phyloP scores from a whole-genome alignment of 2,113 vertebrate species.

The Stigmatopora argus region DNA sequence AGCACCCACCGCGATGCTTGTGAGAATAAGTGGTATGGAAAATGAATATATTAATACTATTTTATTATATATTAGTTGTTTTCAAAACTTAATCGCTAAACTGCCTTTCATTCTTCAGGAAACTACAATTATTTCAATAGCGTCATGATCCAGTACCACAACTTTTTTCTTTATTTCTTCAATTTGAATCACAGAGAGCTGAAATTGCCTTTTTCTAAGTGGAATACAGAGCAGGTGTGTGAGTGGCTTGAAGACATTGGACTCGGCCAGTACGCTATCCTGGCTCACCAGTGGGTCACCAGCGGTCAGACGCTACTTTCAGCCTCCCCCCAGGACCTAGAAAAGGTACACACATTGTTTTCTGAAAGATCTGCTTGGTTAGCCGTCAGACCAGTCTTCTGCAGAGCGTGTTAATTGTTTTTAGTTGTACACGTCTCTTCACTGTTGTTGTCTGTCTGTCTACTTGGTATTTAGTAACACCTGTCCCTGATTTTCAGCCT shows the following conservation, averaged over 20 bases:
- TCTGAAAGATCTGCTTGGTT: background rate
- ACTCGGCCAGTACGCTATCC: conserved; percentile 81
- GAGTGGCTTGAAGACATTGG: conserved; percentile 90
- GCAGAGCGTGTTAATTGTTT: conserved; percentile 2
- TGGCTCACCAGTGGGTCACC: conserved; percentile 84
- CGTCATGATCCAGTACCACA: background rate
- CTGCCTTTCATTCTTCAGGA: background rate
- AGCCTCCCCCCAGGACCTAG: conserved; percentile 83
- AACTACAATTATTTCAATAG: background rate
- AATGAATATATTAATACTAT: too few species aligned
- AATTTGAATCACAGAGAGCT: conserved; percentile 50
- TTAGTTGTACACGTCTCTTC: conserved; percentile 42
- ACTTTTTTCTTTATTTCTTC: background rate
- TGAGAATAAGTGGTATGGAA: too few species aligned
- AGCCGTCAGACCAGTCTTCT: conserved; percentile 17
- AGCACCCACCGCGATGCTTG: too few species aligned
- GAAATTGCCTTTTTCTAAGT: conserved; percentile 82
- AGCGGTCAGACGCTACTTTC: conserved; percentile 84
- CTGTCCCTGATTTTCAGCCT: conserved; percentile 32
- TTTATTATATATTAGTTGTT: background rate
- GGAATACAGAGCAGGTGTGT: conserved; percentile 88
- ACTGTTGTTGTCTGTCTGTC: conserved; percentile 17
- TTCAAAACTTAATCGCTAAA: background rate
- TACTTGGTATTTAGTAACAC: conserved; percentile 22
- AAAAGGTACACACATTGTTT: conserved; percentile 77